phyloP scores from a whole-genome alignment of 2,113 vertebrate species.

The Ceyx margarethae region DNA sequence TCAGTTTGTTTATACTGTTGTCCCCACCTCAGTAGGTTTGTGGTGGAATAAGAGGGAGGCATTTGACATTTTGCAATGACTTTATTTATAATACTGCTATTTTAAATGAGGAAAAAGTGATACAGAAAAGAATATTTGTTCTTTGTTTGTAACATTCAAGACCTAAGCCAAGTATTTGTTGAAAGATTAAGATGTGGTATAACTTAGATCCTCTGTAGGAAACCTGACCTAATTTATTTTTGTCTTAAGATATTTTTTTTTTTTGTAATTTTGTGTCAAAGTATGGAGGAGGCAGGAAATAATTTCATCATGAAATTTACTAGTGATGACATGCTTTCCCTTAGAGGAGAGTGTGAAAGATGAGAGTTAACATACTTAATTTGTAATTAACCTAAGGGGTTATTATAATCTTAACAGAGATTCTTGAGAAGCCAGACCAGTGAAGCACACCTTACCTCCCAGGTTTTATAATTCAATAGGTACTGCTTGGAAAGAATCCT shows the following conservation, averaged over 20 bases:
- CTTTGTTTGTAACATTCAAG: background rate
- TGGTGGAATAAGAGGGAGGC: background rate
- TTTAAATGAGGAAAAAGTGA: background rate
- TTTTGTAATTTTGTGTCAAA: background rate
- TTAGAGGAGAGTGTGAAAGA: slow-evolving; percentile 15
- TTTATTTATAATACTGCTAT: background rate
- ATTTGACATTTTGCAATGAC: background rate
- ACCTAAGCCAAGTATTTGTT: background rate
- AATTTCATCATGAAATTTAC: background rate
- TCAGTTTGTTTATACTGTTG: background rate
- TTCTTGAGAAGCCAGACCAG: background rate
- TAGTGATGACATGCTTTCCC: background rate
- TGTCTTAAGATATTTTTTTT: background rate
- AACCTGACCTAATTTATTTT: background rate
- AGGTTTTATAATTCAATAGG: background rate
- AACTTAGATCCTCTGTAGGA: background rate
- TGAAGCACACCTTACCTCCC: background rate
- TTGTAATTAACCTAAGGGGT: slow-evolving; percentile 24
- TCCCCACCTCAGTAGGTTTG: background rate
- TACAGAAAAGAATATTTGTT: background rate
- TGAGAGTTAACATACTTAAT: slow-evolving; percentile 1
- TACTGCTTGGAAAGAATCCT: background rate
- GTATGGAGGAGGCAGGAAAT: background rate
- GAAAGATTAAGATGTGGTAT: background rate
- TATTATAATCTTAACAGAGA: background rate